These are phyloP conservation scores for Philotrypesis tridentata DNA, from an alignment of 1,140 invertebrate genomes.

Conservation along the genomic window DNA sequence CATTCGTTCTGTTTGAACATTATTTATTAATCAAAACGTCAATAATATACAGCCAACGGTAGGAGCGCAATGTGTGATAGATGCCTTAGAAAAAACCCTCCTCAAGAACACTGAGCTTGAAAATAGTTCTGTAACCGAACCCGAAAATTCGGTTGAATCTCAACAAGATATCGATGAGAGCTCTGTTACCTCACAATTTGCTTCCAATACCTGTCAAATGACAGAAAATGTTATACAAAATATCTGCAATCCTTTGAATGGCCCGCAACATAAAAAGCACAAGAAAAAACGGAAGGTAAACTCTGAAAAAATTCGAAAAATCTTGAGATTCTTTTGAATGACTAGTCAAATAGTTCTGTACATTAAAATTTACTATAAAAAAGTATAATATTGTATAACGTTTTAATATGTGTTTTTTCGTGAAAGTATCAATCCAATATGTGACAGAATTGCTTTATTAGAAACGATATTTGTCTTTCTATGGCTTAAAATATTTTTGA, in stretches of 20 bases:
- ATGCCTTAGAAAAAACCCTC: conserved; percentile 66
- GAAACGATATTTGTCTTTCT: background rate
- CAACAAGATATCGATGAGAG: conserved; percentile 64
- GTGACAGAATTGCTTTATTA: background rate
- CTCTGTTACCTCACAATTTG: conserved; percentile 63
- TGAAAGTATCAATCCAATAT: background rate
- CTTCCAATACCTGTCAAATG: conserved; percentile 65
- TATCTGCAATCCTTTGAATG: conserved; percentile 64
- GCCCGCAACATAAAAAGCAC: conserved; percentile 68
- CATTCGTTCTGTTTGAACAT: conserved; percentile 45
- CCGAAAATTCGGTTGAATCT: conserved; percentile 59
- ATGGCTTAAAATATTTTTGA: background rate
- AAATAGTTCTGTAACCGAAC: conserved; percentile 63
- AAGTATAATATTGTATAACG: conserved; percentile 9
- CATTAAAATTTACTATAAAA: conserved; percentile 56
- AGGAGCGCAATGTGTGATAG: conserved; percentile 63
- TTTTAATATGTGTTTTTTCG: background rate
- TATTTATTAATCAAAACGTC: conserved; percentile 43
- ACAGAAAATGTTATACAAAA: conserved; percentile 64
- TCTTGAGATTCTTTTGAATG: conserved; percentile 55
- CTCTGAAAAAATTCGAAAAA: conserved; percentile 52
- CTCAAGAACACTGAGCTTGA: conserved; percentile 63
- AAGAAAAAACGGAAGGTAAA: conserved; percentile 71
- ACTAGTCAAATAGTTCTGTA: conserved; percentile 38
- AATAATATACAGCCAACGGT: conserved; percentile 61